Evolutionary conservation across 2,888 invertebrate species (phyloP).

Genomic region (Nemotelus nigrinus): DNA sequence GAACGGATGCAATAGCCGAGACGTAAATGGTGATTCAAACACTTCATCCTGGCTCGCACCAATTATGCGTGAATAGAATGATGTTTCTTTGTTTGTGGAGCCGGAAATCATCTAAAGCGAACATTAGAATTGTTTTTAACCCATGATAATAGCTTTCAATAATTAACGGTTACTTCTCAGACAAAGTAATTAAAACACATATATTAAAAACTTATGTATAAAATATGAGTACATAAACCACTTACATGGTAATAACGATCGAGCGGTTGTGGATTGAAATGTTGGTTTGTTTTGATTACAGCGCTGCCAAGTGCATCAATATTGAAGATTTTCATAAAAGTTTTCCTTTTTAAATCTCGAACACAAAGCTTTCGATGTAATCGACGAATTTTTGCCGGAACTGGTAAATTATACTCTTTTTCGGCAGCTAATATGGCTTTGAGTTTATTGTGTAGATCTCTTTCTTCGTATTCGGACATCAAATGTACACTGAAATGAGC

Average conservation of each 20-base stretch:
- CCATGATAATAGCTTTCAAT: not conserved
- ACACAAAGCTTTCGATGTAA: slow-evolving; percentile 70
- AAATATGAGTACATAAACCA: not conserved
- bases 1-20: slow-evolving; percentile 81
- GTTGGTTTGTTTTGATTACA: not conserved
- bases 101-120: slow-evolving; percentile 56
- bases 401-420: slow-evolving; percentile 55
- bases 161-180: not conserved
- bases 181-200: not conserved
- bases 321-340: slow-evolving; percentile 68
- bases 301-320: slow-evolving; percentile 63
- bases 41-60: slow-evolving; percentile 67
- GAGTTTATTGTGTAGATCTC: slow-evolving; percentile 58
- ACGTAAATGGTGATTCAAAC: slow-evolving; percentile 77
- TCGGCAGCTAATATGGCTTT: slow-evolving; percentile 57
- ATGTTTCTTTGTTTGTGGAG: slow-evolving; percentile 53
- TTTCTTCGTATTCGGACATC: slow-evolving; percentile 62
- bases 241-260: slow-evolving; percentile 60
- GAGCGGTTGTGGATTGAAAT: slow-evolving; percentile 55
- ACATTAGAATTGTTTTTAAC: not conserved
- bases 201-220: not conserved
- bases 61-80: slow-evolving; percentile 67
- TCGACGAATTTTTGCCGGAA: slow-evolving; percentile 63
- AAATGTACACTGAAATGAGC: slow-evolving; percentile 53
- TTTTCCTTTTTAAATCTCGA: slow-evolving; percentile 69